Base-by-base conservation (phyloP, 2,113 vertebrate species). In the Anguilla rostrata region DNA sequence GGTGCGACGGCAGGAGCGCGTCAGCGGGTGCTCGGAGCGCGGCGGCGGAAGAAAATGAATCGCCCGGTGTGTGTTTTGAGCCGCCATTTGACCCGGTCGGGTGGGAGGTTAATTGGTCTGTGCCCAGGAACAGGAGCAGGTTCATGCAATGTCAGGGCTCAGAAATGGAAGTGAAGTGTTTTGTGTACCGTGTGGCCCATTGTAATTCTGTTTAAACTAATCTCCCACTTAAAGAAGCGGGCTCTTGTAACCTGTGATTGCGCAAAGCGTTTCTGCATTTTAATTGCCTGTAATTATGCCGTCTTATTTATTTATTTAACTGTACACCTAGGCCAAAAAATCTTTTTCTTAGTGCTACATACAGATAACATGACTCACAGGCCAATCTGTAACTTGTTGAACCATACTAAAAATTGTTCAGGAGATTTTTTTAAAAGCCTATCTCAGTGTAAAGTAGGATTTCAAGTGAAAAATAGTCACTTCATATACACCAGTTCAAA, bases 21-120 rank as follows among this genome's bases (percentile, higher is more conserved):
- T 53, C 49, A 14, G 8, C 9, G 49, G 49, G 49, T 43, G 43
- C 43, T 60, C 15, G 56, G 56, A 60, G 56, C 56, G 56, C 15
- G 92, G 91, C 89, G 89, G 83, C 91, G 87, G 88, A 90, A 89
- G 93, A 88, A 49, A 89, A 87, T 84, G 89, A 91, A 34, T 91
- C 90, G 81, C 90, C 53, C 83, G 78, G 29, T 46, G 83, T 80
- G 78, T 87, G 57, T 84, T 89, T 89, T 86, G 22, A 78, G 81
- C 63, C 89, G 86, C 12, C 57, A 87, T 82, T 83, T 91, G 92
- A 94, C 91, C 93, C 81, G 40, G 40, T 41, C 88, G 79, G 86
- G 75, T 89, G 86, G 80, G 78, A 90, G 93, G 94, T 96, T 96
- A 95, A 95, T 96, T 96, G 91, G 91, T 88, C 91, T 90, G 92